A percentile compares a stretch with the other conserved stretches of the same genome.
phyloP scores from a whole-genome alignment of 2,888 invertebrate species.

The Meliscaeva auricollis region DNA sequence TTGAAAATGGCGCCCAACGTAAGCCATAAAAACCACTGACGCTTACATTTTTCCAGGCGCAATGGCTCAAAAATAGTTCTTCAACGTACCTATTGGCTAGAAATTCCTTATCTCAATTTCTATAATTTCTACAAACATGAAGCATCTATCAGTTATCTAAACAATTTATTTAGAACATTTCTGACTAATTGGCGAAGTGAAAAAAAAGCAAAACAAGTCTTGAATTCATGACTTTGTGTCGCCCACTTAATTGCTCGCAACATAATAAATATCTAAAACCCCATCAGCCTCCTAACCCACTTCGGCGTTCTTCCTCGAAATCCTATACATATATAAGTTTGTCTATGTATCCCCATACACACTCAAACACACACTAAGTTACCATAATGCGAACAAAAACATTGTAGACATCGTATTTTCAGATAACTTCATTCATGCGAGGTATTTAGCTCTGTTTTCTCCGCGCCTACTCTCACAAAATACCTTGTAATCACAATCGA shows the following conservation, averaged over 20 bases:
- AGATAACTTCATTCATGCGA: conserved; percentile 55
- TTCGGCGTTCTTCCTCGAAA: conserved; percentile 7
- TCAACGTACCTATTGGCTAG: too few relatives aligned
- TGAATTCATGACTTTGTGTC: conserved; percentile 1
- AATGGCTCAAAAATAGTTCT: too few relatives aligned
- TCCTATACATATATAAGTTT: not conserved
- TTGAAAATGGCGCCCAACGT: too few relatives aligned
- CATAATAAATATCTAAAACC: conserved; percentile 22
- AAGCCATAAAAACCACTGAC: too few relatives aligned
- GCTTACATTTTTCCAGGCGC: too few relatives aligned
- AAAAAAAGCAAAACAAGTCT: not conserved
- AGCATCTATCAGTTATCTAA: conserved; percentile 7
- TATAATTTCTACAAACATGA: conserved; percentile 31
- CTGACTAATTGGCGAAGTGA: conserved; percentile 40
- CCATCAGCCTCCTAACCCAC: conserved; percentile 42
- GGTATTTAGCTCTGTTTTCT: conserved; percentile 32
- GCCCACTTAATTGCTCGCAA: conserved; percentile 47
- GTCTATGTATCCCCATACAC: not conserved
- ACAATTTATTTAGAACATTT: conserved; percentile 35
- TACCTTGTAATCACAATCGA: conserved; percentile 69
- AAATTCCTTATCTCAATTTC: not conserved
- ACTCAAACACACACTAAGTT: not conserved
- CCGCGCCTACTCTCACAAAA: conserved; percentile 48
- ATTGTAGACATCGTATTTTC: conserved; percentile 32
- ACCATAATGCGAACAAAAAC: conserved; percentile 27